Conservation (phyloP, 2,888 invertebrate genomes). For the Brachyopa scutellaris region DNA sequence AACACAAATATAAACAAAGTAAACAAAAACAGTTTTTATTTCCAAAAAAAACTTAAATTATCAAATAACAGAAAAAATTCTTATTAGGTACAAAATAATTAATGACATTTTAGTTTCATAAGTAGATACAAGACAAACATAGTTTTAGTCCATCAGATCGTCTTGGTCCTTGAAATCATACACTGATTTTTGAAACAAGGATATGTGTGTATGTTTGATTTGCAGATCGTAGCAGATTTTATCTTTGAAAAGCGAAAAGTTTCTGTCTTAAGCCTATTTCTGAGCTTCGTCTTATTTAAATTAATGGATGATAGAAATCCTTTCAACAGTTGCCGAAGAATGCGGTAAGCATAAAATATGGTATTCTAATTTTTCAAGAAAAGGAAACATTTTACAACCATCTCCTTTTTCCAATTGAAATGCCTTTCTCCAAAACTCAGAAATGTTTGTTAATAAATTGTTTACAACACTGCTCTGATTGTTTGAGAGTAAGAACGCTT, state of each 20-base stretch:
- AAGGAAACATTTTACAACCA: slow-evolving; percentile 19
- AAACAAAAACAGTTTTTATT: too few species aligned
- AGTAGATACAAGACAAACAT: too few species aligned
- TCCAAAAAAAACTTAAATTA: too few species aligned
- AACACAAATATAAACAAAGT: too few species aligned
- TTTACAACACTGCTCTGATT: too few species aligned
- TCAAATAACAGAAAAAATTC: too few species aligned
- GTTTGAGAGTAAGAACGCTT: too few species aligned
- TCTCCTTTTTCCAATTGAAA: slow-evolving; percentile 23
- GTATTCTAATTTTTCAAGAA: slow-evolving; percentile 6
- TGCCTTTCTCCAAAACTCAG: slow-evolving; percentile 19
- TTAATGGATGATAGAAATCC: neutral
- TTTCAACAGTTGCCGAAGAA: slow-evolving; percentile 24
- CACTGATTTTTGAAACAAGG: too few species aligned
- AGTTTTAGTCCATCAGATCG: too few species aligned
- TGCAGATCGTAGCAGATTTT: slow-evolving; percentile 16
- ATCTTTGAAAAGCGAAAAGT: slow-evolving; percentile 10
- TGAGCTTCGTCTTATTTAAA: slow-evolving; percentile 9
- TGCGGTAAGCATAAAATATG: slow-evolving; percentile 20
- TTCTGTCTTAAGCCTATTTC: neutral
- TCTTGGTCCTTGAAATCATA: too few species aligned
- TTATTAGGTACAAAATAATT: too few species aligned
- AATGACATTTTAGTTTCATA: too few species aligned
- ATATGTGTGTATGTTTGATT: neutral
- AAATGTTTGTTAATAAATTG: slow-evolving; percentile 29